Evolutionary conservation across 2,113 vertebrate genomes (phyloP).

Genomic region (Rhagologus leucostigma): DNA sequence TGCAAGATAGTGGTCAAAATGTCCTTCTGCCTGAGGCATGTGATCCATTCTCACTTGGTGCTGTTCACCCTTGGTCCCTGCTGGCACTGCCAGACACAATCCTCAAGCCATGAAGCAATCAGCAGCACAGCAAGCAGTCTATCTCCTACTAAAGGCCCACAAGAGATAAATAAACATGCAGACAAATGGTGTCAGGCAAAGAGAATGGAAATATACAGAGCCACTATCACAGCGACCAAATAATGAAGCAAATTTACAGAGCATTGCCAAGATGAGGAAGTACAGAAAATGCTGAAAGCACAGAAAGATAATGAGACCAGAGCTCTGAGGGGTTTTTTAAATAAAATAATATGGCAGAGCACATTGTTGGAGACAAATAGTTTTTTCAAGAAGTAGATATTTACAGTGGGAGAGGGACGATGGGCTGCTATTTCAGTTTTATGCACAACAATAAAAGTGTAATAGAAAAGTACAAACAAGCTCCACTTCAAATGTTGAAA

Average conservation of each 20-base stretch:
- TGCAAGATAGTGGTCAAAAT: not conserved
- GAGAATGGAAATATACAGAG: not conserved
- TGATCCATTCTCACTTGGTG: not conserved
- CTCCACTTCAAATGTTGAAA: not conserved
- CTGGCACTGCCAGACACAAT: not conserved
- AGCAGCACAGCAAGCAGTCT: not conserved
- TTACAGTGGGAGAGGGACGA: not conserved
- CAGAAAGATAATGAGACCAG: not conserved
- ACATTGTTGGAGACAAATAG: not conserved
- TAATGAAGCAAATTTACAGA: not conserved
- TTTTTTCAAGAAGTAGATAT: not conserved
- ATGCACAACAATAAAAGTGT: not conserved
- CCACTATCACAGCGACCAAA: not conserved
- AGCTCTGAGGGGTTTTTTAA: not conserved
- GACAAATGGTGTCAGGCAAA: not conserved
- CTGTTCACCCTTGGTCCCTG: not conserved
- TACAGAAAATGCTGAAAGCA: not conserved
- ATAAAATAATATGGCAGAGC: not conserved
- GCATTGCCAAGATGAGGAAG: not conserved
- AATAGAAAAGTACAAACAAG: not conserved
- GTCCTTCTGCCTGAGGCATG: not conserved
- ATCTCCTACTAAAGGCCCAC: not conserved
- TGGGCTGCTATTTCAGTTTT: not conserved
- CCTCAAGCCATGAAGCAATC: not conserved
- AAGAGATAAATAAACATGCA: not conserved